These are phyloP conservation scores for Plutomurus gul DNA, from an alignment of 1,140 invertebrate species.

Conservation along the genomic window DNA sequence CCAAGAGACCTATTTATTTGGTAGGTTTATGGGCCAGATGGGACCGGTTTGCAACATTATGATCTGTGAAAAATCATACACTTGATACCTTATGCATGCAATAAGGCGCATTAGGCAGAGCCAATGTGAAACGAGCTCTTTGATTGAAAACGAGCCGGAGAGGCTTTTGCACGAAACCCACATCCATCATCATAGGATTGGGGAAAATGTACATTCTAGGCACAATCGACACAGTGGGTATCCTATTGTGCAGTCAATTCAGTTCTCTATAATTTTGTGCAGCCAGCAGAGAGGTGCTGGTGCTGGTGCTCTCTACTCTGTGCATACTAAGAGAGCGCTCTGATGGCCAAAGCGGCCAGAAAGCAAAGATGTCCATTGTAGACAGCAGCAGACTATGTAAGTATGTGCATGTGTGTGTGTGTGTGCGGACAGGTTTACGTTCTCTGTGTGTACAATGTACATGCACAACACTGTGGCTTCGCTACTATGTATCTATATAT, in stretches of 20 bases:
- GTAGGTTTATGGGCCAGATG: conserved; percentile 39
- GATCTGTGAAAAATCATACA: conserved; percentile 36
- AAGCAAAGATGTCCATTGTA: conserved; percentile 26
- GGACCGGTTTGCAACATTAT: conserved; percentile 35
- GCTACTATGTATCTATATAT: no score
- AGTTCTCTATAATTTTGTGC: no score
- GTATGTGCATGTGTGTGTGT: no score
- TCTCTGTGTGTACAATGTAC: no score
- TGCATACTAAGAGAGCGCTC: no score
- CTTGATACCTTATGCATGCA: conserved; percentile 23
- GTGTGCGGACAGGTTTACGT: no score
- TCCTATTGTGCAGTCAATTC: not conserved
- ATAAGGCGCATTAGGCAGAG: conserved; percentile 25
- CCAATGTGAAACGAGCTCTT: not conserved
- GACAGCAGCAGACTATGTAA: no score
- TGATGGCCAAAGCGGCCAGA: not conserved
- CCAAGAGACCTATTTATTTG: conserved; percentile 31
- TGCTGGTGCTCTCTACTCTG: no score
- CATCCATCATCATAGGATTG: conserved; percentile 28
- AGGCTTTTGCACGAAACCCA: conserved; percentile 12
- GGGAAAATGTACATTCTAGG: not conserved
- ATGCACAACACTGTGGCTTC: no score
- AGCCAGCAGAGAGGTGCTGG: no score
- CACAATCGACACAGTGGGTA: not conserved
- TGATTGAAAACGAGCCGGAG: conserved; percentile 26